Base-by-base conservation (phyloP, 2,888 invertebrate species). In the Chloromyia formosa region DNA sequence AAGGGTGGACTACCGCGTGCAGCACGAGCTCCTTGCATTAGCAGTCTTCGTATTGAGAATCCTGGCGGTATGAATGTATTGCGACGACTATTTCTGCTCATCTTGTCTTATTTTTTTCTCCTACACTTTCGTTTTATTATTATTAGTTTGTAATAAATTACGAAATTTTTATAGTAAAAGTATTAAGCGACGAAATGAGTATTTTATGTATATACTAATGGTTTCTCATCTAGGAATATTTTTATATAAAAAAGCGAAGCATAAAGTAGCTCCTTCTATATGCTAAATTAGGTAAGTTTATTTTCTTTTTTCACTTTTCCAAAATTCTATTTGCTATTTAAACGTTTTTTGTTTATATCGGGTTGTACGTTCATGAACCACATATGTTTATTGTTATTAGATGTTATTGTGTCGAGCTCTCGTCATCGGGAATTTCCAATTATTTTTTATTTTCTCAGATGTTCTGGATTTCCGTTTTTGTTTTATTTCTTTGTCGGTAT, bases 11-110 rank as follows among this genome's bases (percentile, higher is more conserved):
- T 78, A 14, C 78, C 78, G 7, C 78, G 75, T 0, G 77, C 78
- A 4, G 76, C 78, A 12, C 79, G 76, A 7, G 79, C 78, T 64
- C 78, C 77, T 74, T 79, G 78, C 45, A 79, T 56, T 54, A 79
- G 42, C 9, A 79, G 73, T 20, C 79, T 77, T 53, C 79, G 72
- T 45, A 78, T 68, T 27, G 78, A 78, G 75, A 79, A 79, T 68
- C 78, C 77, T n/a, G 78, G 74, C 16, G 74, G 74, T 58, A 74
- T 74, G 22, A 74, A 74, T 66, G 74, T 74, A 74, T 74, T 74
- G 53, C 74, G 54, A 42, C 74, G 74, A 49, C 74, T 74, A 66
- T 66, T 74, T 42, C 66, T 54, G 40, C 66, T 74, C 66, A 66
- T 74, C 10, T 72, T 56, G 9, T 18, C 22, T 10, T n/a, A 27